These are phyloP conservation scores for Drosophila demipolita DNA, from an alignment of 2,888 invertebrate species.

Conservation along the genomic window DNA sequence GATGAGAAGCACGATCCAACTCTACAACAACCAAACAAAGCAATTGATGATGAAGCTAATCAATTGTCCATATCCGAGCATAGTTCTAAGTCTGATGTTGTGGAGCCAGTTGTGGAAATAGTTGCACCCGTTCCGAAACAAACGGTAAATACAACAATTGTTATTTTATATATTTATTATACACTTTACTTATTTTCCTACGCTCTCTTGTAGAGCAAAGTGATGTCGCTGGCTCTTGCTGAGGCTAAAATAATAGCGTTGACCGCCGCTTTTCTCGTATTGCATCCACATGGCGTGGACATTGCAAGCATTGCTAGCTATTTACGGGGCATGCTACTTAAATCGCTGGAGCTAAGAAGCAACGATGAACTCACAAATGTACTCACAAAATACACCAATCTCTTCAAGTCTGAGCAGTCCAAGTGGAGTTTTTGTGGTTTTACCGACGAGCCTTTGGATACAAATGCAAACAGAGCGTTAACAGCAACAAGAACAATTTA, in stretches of 20 bases:
- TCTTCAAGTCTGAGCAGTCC: slow-evolving; percentile 89
- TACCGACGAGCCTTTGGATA: slow-evolving; percentile 48
- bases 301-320: slow-evolving; percentile 96
- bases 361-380: slow-evolving; percentile 90
- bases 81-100: slow-evolving; percentile 16
- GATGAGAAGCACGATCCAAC: slow-evolving; percentile 60
- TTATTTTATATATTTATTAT: not conserved
- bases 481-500: slow-evolving; percentile 57
- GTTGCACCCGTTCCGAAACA: not conserved
- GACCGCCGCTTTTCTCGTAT: slow-evolving; percentile 93
- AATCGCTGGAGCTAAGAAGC: slow-evolving; percentile 90
- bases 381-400: slow-evolving; percentile 91
- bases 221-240: slow-evolving; percentile 55
- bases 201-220: slow-evolving; percentile 26
- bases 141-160: slow-evolving; percentile 25
- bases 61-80: slow-evolving; percentile 29
- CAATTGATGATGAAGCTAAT: slow-evolving; percentile 5
- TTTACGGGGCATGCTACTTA: slow-evolving; percentile 88
- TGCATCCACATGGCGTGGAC: slow-evolving; percentile 97
- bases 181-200: not conserved
- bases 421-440: slow-evolving; percentile 93
- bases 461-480: slow-evolving; percentile 35
- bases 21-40: not conserved
- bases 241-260: slow-evolving; percentile 93
- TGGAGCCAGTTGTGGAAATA: slow-evolving; percentile 1